These are phyloP conservation scores for Lutjanus argentimaculatus DNA, from an alignment of 2,797 vertebrate genomes.

Conservation along the genomic window DNA sequence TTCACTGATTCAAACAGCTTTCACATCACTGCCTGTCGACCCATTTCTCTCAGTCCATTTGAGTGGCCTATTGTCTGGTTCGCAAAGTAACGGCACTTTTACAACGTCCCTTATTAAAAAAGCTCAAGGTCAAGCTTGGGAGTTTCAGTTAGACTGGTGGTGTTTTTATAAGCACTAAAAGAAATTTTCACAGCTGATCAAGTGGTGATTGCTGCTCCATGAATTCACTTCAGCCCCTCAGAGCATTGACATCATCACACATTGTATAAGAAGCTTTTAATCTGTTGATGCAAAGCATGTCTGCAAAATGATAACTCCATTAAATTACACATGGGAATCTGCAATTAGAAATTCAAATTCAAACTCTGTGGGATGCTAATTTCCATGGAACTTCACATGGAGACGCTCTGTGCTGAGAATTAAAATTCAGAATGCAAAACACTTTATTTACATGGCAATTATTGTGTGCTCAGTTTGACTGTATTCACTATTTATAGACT, in stretches of 20 bases:
- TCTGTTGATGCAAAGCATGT: conserved; percentile 63
- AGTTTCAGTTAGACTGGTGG: not conserved
- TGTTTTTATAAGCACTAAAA: not conserved
- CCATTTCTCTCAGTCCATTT: not conserved
- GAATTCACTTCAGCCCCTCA: conserved; percentile 18
- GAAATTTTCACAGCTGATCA: conserved; percentile 8
- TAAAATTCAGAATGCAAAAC: conserved; percentile 53
- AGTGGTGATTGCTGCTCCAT: conserved; percentile 11
- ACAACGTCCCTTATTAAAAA: not conserved
- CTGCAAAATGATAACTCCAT: conserved; percentile 67
- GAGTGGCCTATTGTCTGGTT: not conserved
- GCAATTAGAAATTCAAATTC: conserved; percentile 75
- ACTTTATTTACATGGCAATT: conserved; percentile 46
- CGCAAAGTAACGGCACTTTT: not conserved
- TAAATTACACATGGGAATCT: conserved; percentile 67
- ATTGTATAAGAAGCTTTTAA: conserved; percentile 54
- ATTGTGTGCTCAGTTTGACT: conserved; percentile 21
- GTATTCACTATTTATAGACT: conserved; percentile 4
- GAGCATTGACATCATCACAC: conserved; percentile 42
- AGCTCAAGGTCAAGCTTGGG: not conserved
- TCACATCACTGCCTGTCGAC: not conserved
- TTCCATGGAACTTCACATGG: conserved; percentile 62
- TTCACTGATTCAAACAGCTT: not conserved
- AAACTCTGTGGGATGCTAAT: conserved; percentile 66
- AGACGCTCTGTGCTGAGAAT: conserved; percentile 52